Conservation (phyloP, 2,888 invertebrate genomes). For the Drosophila ustulata region DNA sequence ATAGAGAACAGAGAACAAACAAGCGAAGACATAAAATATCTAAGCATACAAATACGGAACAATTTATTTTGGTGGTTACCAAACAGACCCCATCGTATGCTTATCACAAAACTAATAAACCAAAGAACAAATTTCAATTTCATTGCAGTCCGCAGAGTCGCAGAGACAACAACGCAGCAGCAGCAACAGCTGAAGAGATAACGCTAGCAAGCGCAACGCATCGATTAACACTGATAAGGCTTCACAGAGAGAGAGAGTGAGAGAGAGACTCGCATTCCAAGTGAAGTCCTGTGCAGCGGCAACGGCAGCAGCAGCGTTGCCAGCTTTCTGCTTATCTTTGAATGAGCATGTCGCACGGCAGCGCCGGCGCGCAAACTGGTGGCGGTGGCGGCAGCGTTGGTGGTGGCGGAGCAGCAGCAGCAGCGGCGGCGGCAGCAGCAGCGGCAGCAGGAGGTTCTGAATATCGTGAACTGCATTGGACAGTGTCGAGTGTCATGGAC, state of each 20-base stretch:
- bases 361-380: conserved; percentile 78
- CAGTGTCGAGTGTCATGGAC: conserved; percentile 96
- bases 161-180: conserved; percentile 43
- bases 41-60: conserved; percentile 15
- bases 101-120: conserved; percentile 61
- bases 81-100: conserved; percentile 6
- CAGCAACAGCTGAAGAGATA: conserved; percentile 26
- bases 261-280: neutral
- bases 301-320: conserved; percentile 24
- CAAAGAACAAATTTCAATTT: conserved; percentile 67
- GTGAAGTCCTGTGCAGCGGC: conserved; percentile 27
- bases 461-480: conserved; percentile 91
- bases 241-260: neutral
- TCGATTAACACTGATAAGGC: conserved; percentile 31
- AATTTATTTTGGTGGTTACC: conserved; percentile 24
- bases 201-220: conserved; percentile 11
- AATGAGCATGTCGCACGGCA: conserved; percentile 82
- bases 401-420: conserved; percentile 69
- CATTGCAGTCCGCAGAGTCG: conserved; percentile 52
- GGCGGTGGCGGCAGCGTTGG: conserved; percentile 78
- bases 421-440: conserved; percentile 58
- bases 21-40: conserved; percentile 9
- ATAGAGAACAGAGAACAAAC: conserved; percentile 42
- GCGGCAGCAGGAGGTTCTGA: conserved; percentile 77
- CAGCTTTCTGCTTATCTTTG: conserved; percentile 47